Conservation (phyloP, 2,113 vertebrate species). For the Aptenodytes patagonicus region DNA sequence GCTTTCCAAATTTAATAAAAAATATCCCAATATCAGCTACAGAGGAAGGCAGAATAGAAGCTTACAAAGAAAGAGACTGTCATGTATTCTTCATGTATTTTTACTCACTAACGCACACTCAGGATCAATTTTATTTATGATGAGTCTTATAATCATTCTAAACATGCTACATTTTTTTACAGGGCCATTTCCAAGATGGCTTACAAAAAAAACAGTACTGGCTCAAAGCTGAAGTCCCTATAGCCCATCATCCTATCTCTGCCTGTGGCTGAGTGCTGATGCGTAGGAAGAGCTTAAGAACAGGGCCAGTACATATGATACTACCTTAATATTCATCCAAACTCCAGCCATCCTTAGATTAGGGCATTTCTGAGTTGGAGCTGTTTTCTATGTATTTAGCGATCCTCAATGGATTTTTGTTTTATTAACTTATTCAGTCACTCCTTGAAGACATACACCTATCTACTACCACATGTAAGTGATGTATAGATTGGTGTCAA, state of each 20-base stretch:
- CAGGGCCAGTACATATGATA: background rate
- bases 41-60: conserved; percentile 1
- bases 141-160: background rate
- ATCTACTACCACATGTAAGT: background rate
- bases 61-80: background rate
- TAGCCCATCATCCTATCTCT: background rate
- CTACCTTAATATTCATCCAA: background rate
- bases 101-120: background rate
- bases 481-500: background rate
- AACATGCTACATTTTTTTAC: background rate
- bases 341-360: background rate
- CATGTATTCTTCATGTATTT: background rate
- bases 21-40: background rate
- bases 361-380: background rate
- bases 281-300: background rate
- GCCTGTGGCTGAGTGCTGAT: background rate
- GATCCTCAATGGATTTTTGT: background rate
- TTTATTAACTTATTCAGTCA: background rate
- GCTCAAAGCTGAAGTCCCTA: background rate
- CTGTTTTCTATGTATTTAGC: background rate
- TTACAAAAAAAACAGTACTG: background rate
- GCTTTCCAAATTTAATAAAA: conserved; percentile 39
- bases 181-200: background rate
- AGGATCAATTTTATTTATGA: background rate
- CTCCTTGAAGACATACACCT: background rate